phyloP scores from a whole-genome alignment of 2,888 invertebrate genomes.

The Petrolisthes manimaculis region DNA sequence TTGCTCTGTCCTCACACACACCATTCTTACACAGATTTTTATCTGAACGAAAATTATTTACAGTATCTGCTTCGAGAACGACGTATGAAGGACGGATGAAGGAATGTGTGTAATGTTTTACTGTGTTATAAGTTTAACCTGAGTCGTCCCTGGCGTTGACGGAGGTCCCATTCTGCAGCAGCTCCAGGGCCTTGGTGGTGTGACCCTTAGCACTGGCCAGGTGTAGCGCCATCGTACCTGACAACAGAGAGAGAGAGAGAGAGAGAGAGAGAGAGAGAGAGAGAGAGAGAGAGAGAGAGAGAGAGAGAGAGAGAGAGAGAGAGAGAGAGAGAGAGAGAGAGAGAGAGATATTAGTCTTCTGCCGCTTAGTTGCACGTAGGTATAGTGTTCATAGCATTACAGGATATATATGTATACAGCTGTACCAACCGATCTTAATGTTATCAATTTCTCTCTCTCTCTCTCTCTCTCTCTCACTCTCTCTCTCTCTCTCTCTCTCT shows the following conservation, averaged over 20 bases:
- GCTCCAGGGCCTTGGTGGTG: not conserved
- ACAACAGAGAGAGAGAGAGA: not conserved
- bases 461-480: not conserved
- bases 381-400: no score
- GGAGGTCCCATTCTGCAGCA: not conserved
- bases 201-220: not conserved
- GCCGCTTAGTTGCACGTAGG: no score
- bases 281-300: conserved; percentile 26
- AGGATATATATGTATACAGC: no score
- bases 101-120: no score
- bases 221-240: not conserved
- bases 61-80: no score
- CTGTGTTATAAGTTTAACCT: not conserved
- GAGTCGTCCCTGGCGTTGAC: not conserved
- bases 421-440: not conserved
- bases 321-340: not conserved
- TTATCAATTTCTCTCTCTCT: not conserved
- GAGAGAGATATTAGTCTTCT: not conserved
- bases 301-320: not conserved
- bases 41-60: no score
- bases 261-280: conserved; percentile 16
- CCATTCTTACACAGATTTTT: no score
- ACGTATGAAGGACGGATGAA: no score
- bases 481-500: conserved; percentile 1
- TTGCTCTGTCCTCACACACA: no score